Evolutionary conservation across 2,888 invertebrate genomes (phyloP), one percentile per base, ranked within the genome.

Genomic region (Temnothorax rugatulus): DNA sequence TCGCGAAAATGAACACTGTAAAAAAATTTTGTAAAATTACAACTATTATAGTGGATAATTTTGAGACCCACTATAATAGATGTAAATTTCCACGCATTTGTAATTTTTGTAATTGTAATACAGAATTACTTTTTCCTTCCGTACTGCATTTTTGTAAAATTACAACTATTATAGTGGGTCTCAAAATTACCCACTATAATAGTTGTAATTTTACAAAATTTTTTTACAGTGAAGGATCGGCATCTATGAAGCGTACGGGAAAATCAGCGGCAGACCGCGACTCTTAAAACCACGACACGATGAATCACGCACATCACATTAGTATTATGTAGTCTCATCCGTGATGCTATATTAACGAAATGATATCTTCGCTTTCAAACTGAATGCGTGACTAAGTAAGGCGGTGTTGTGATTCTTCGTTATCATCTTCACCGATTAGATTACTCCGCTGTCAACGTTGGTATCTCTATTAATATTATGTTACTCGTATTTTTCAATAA

Each of bases 341-440:
- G 68, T 59, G 38, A 25, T 38, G 4, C 18, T 73, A 50, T 47
- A 59, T 81, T 38, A n/a, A 47, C 25, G 13, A 74, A 41, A 61
- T 73, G 74, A 59, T 59, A 59, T 47, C 75, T 71, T 69, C 57
- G 47, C 18, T 73, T 81, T 81, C 18, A 59, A 74, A 61, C n/a
- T 54, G 34, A 11, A 34, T 34, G 34, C 47, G 25, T 81, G 79
- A 79, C 79, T 81, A 73, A 73, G 15, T 50, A 21, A 77, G 13
- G 25, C 47, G 73, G 9, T 50, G 59, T 47, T 21, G 15, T 2
- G 9, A 68, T 13, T 73, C 71, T 71, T 44, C 4, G 47, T 79
- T 73, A 50, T 81, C 47, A 15, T 25, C 47, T 18, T 34, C 8
- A 4, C 13, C n/a, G 74, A 81, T 81, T 81, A 74, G 59, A 73